These are phyloP conservation scores for Seriola aureovittata DNA, from an alignment of 2,113 vertebrate species.

Conservation along the genomic window DNA sequence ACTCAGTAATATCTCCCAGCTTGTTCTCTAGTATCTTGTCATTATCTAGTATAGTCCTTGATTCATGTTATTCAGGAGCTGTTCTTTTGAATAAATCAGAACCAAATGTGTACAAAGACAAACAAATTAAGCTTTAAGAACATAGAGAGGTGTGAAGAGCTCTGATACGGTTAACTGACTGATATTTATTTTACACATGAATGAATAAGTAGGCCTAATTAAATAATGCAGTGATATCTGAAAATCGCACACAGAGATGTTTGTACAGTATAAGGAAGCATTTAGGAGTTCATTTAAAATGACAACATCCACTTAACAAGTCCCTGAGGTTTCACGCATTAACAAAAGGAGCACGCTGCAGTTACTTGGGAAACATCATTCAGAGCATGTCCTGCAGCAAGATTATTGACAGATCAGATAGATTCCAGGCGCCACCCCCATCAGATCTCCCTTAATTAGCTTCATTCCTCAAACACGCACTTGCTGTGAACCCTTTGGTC, in stretches of 20 bases:
- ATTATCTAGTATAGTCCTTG: no score
- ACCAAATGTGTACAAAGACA: background rate
- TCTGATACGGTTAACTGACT: no score
- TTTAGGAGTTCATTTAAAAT: background rate
- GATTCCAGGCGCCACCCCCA: background rate
- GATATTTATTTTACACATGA: background rate
- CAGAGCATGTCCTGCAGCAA: background rate
- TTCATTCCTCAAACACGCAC: background rate
- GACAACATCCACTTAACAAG: background rate
- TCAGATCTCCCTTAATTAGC: background rate
- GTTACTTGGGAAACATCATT: slow-evolving; percentile 1
- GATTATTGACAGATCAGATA: background rate
- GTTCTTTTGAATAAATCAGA: background rate
- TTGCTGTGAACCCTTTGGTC: background rate
- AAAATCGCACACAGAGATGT: background rate
- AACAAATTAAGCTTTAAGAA: background rate
- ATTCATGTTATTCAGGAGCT: no score
- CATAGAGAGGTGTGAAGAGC: background rate
- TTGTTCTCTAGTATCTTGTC: no score
- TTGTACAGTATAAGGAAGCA: background rate
- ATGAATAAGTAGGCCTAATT: background rate
- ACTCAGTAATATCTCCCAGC: no score
- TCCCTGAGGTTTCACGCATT: background rate
- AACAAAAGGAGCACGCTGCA: background rate
- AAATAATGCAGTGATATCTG: no score